phyloP scores from a whole-genome alignment of 2,888 invertebrate genomes.

The Apodemia duryi region DNA sequence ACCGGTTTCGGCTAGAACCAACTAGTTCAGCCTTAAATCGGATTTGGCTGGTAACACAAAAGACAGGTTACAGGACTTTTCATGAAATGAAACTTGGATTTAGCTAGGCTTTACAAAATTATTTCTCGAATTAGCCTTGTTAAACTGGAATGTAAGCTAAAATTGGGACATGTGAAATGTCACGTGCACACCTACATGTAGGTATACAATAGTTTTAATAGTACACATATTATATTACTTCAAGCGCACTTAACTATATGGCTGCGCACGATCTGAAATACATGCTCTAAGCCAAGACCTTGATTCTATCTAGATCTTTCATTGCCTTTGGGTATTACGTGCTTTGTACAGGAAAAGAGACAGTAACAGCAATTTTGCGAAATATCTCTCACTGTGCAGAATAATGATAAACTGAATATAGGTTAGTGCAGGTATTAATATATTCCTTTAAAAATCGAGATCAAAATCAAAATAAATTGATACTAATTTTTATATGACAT shows the following conservation, averaged over 20 bases:
- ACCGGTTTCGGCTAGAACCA: too few relatives aligned
- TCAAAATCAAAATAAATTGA: neutral
- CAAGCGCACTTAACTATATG: neutral
- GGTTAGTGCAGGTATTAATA: neutral
- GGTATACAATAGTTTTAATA: neutral
- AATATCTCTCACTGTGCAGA: neutral
- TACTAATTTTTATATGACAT: neutral
- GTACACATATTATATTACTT: neutral
- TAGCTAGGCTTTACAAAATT: too few relatives aligned
- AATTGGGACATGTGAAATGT: too few relatives aligned
- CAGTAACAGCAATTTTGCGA: neutral
- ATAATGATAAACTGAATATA: neutral
- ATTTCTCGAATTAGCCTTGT: too few relatives aligned
- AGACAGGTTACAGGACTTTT: too few relatives aligned
- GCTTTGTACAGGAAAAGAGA: slow-evolving; percentile 1
- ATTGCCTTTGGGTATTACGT: neutral
- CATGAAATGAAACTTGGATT: too few relatives aligned
- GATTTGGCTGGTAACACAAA: too few relatives aligned
- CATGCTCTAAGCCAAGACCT: neutral
- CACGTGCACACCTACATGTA: too few relatives aligned
- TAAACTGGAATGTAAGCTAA: too few relatives aligned
- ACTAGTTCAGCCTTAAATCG: too few relatives aligned
- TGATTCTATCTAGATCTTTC: slow-evolving; percentile 7
- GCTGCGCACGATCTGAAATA: neutral
- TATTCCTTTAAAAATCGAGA: neutral